Conservation (phyloP, 2,888 invertebrate genomes). For the Lasius platythorax region DNA sequence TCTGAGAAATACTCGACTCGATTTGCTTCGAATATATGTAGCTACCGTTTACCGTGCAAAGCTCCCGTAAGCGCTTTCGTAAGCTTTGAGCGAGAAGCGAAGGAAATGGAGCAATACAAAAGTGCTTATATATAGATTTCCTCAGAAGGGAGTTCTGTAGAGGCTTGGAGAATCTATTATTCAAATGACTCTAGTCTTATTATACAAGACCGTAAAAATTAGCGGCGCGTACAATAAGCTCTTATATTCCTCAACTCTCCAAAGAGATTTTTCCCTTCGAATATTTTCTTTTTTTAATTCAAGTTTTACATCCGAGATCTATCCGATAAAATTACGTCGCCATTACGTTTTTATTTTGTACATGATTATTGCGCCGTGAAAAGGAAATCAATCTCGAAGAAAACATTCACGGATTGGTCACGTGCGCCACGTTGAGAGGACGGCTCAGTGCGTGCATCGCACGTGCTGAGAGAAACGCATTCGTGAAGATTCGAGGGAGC, state of each 20-base stretch:
- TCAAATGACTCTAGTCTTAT: slow-evolving; percentile 11
- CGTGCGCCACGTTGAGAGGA: slow-evolving; percentile 46
- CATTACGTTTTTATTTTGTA: neutral
- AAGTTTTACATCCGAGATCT: neutral
- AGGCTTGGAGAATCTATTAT: neutral
- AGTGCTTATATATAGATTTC: slow-evolving; percentile 46
- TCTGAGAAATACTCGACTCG: slow-evolving; percentile 50
- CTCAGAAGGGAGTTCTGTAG: slow-evolving; percentile 25
- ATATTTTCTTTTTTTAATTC: neutral
- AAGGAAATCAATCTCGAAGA: neutral
- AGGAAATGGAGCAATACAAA: slow-evolving; percentile 32
- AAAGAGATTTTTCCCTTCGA: neutral
- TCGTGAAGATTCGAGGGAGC: slow-evolving; percentile 56
- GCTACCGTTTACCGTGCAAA: slow-evolving; percentile 43
- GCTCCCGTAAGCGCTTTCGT: slow-evolving; percentile 32
- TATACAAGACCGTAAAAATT: neutral
- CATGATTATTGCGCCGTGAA: neutral
- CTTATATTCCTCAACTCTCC: neutral
- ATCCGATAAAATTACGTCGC: neutral
- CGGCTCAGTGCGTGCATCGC: slow-evolving; percentile 53
- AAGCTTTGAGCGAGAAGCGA: slow-evolving; percentile 28
- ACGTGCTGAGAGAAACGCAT: slow-evolving; percentile 55
- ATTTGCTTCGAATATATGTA: slow-evolving; percentile 43
- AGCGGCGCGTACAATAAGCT: neutral
- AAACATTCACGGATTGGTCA: slow-evolving; percentile 55